phyloP scores from a whole-genome alignment of 2,888 invertebrate genomes.

The Cryptocephalus primarius region DNA sequence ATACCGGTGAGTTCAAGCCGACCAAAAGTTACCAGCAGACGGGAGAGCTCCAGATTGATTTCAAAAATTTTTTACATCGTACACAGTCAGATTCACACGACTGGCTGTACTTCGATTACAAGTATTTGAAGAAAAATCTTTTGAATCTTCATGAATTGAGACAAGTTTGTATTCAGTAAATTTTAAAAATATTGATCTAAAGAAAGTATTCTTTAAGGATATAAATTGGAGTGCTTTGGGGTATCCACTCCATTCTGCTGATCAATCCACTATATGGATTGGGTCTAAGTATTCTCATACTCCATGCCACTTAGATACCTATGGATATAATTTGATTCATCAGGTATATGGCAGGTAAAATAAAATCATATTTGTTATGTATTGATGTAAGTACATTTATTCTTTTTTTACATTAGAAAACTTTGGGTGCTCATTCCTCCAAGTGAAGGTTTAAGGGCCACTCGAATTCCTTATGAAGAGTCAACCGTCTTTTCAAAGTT shows the following conservation, averaged over 20 bases:
- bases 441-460: conserved; percentile 57
- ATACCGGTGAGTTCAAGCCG: conserved; percentile 36
- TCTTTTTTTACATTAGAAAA: conserved; percentile 49
- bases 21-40: conserved; percentile 52
- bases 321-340: conserved; percentile 85
- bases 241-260: conserved; percentile 51
- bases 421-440: conserved; percentile 88
- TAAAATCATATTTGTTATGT: not conserved
- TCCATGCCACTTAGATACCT: conserved; percentile 88
- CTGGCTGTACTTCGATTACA: conserved; percentile 81
- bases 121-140: conserved; percentile 64
- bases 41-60: conserved; percentile 44
- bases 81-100: conserved; percentile 28
- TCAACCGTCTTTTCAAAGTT: conserved; percentile 84
- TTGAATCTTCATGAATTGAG: conserved; percentile 43
- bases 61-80: conserved; percentile 49
- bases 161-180: conserved; percentile 38
- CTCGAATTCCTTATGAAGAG: conserved; percentile 91
- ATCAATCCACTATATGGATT: conserved; percentile 78
- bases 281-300: conserved; percentile 82
- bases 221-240: conserved; percentile 62
- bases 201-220: conserved; percentile 20
- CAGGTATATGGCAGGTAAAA: conserved; percentile 75
- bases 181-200: conserved; percentile 10
- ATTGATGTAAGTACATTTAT: not conserved